Percentiles rank a stretch among this genome's conserved stretches.
These are phyloP conservation scores for Anthoscopus minutus DNA, from an alignment of 2,113 vertebrate genomes.

Conservation along the genomic window DNA sequence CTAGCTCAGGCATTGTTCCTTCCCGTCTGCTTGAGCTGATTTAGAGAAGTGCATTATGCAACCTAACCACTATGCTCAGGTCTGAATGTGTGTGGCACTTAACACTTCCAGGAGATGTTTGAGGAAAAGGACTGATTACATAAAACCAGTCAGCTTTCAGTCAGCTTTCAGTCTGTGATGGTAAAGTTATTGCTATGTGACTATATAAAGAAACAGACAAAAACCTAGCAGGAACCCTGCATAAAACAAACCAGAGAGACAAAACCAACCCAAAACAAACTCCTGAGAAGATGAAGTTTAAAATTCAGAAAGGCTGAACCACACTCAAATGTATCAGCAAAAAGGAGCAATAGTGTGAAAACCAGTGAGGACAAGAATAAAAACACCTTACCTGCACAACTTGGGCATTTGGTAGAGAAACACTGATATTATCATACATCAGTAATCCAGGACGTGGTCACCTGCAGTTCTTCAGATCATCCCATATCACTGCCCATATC, in stretches of 20 bases:
- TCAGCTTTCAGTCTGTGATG: neutral
- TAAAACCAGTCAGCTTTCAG: neutral
- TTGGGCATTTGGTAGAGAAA: neutral
- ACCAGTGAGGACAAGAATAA: neutral
- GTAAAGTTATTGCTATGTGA: neutral
- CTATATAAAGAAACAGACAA: neutral
- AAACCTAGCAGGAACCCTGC: neutral
- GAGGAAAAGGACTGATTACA: neutral
- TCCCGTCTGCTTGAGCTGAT: slow-evolving; percentile 33
- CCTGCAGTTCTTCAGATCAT: neutral
- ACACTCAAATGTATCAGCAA: neutral
- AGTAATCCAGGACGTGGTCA: neutral
- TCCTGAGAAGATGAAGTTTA: neutral
- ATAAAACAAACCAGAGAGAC: neutral
- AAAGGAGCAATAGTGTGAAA: neutral
- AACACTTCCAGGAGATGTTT: neutral
- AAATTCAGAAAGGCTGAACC: neutral
- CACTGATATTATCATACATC: neutral
- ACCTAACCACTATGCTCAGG: neutral
- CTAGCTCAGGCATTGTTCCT: slow-evolving; percentile 33
- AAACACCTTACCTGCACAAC: neutral
- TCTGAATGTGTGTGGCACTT: neutral
- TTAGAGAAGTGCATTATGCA: slow-evolving; percentile 11
- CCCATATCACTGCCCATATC: neutral
- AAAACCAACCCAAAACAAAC: neutral